phyloP scores from a whole-genome alignment of 2,888 invertebrate genomes.

The Panorpa germanica region DNA sequence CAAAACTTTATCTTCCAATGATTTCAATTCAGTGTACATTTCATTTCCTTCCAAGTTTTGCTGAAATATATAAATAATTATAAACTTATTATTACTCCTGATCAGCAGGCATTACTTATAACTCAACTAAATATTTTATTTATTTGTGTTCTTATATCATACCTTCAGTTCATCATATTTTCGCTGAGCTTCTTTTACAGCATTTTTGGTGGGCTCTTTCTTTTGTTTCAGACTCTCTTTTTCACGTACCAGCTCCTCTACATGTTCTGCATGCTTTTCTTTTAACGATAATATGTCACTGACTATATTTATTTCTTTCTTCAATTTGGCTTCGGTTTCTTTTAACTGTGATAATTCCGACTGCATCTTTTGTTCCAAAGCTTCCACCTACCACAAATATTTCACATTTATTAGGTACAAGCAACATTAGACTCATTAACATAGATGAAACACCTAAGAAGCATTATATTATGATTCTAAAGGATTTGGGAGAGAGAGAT shows the following conservation, averaged over 20 bases:
- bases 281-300: too few relatives aligned
- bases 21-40: conserved; percentile 45
- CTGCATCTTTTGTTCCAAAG: too few relatives aligned
- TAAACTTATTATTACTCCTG: not conserved
- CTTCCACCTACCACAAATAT: too few relatives aligned
- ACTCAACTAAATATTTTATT: conserved; percentile 1
- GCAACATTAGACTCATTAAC: too few relatives aligned
- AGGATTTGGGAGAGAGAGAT: too few relatives aligned
- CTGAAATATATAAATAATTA: conserved; percentile 21
- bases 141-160: conserved; percentile 7
- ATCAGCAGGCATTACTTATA: not conserved
- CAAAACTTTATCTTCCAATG: conserved; percentile 47
- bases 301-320: too few relatives aligned
- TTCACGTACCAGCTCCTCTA: conserved; percentile 30
- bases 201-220: conserved; percentile 27
- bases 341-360: too few relatives aligned
- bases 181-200: conserved; percentile 27
- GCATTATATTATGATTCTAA: too few relatives aligned
- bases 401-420: too few relatives aligned
- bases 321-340: too few relatives aligned
- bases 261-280: conserved; percentile 27
- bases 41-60: conserved; percentile 48
- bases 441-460: too few relatives aligned
- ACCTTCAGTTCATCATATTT: conserved; percentile 33
- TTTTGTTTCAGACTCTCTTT: conserved; percentile 28